Evolutionary conservation across 2,888 invertebrate species (phyloP).

Genomic region (Pyrrhosoma nymphula): DNA sequence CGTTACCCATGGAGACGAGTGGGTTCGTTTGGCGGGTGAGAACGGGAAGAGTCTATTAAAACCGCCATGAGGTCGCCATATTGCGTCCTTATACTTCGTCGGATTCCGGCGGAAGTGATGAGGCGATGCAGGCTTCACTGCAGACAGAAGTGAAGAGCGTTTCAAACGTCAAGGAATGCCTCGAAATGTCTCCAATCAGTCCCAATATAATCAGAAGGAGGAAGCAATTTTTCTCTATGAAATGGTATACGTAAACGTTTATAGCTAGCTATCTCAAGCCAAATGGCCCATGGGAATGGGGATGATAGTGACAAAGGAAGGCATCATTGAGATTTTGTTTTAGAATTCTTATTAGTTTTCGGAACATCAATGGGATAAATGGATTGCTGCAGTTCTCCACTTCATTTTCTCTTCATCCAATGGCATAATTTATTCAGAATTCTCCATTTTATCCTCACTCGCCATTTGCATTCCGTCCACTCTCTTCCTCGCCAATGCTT

Average conservation of each 20-base stretch:
- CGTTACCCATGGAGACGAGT: neutral
- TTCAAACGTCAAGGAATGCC: neutral
- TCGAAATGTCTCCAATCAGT: neutral
- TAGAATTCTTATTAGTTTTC: too few species aligned
- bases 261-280: too few species aligned
- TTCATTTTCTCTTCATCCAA: too few species aligned
- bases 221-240: neutral
- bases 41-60: neutral
- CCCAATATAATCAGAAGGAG: neutral
- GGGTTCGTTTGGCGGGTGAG: neutral
- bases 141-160: neutral
- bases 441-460: too few species aligned
- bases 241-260: neutral
- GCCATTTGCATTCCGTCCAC: too few species aligned
- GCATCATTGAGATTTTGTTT: too few species aligned
- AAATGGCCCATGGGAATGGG: too few species aligned
- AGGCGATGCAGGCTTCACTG: neutral
- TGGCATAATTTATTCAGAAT: too few species aligned
- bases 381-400: too few species aligned
- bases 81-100: neutral
- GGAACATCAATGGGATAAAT: too few species aligned
- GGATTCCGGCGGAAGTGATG: neutral
- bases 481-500: too few species aligned
- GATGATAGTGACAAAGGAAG: too few species aligned
- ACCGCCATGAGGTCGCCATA: constrained; percentile 17